phyloP scores from a whole-genome alignment of 2,113 vertebrate species.

The Salvelinus namaycush region DNA sequence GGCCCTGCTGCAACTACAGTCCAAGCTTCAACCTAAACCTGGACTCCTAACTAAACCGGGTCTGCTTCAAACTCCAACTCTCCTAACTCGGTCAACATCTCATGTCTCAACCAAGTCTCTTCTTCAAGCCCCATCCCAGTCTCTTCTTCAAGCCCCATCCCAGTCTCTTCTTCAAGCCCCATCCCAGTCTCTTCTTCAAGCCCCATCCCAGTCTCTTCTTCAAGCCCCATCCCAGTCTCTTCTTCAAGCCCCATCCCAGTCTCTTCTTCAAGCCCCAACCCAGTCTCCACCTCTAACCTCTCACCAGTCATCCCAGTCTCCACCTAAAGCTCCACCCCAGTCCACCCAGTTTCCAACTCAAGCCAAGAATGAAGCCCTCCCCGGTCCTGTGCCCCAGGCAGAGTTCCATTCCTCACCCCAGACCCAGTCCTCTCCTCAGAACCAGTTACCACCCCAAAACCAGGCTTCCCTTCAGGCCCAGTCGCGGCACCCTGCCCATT shows the following conservation, averaged over 20 bases:
- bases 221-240: conserved; percentile 26
- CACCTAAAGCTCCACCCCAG: conserved; percentile 19
- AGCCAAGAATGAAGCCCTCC: conserved; percentile 33
- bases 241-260: conserved; percentile 34
- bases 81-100: conserved; percentile 31
- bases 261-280: conserved; percentile 19
- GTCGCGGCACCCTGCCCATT: conserved; percentile 23
- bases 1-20: conserved; percentile 60
- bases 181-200: conserved; percentile 15
- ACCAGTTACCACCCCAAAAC: conserved; percentile 16
- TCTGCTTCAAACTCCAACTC: conserved; percentile 53
- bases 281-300: conserved; percentile 9
- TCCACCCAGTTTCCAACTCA: not conserved
- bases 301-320: conserved; percentile 7
- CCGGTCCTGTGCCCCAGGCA: conserved; percentile 19
- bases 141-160: conserved; percentile 33
- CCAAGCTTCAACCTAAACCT: conserved; percentile 53
- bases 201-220: not conserved
- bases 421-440: conserved; percentile 1
- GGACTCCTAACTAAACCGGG: conserved; percentile 44
- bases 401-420: conserved; percentile 29
- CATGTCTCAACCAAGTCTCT: conserved; percentile 43
- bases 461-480: conserved; percentile 24
- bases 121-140: conserved; percentile 41
- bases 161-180: conserved; percentile 46